Conservation (phyloP, 1,140 invertebrate species). For the Magallana gigas region DNA sequence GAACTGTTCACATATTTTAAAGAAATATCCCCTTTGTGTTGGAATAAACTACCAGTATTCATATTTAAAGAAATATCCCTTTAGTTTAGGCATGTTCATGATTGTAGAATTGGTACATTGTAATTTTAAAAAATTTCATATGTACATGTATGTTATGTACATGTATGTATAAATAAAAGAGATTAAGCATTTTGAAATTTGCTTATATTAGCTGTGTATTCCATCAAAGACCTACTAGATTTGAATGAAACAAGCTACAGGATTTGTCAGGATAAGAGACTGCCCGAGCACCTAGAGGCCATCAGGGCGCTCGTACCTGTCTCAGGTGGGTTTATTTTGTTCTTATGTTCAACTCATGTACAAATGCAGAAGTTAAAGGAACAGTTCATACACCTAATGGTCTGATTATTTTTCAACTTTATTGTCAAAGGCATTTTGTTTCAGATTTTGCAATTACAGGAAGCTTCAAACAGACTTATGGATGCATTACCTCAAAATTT, state of each 20-base stretch:
- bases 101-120: too few relatives aligned
- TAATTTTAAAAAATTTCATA: too few relatives aligned
- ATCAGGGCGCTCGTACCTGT: constrained; percentile 66
- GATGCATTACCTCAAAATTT: neutral
- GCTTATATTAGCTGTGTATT: constrained; percentile 16
- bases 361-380: too few relatives aligned
- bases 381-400: too few relatives aligned
- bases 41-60: too few relatives aligned
- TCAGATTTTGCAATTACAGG: neutral
- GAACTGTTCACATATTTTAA: too few relatives aligned
- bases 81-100: too few relatives aligned
- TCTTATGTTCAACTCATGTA: too few relatives aligned
- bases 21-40: too few relatives aligned
- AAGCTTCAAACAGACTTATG: neutral
- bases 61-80: too few relatives aligned
- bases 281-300: constrained; percentile 65
- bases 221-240: neutral
- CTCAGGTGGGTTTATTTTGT: constrained; percentile 61
- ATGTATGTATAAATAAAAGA: neutral
- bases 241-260: neutral
- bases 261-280: constrained; percentile 20
- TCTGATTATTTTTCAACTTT: neutral
- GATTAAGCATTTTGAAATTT: neutral
- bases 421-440: neutral
- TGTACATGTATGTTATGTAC: too few relatives aligned